A percentile compares a stretch with the other conserved stretches of the same genome.
These are phyloP conservation scores for Gari tellinella DNA, from an alignment of 2,888 invertebrate genomes.

Conservation along the genomic window DNA sequence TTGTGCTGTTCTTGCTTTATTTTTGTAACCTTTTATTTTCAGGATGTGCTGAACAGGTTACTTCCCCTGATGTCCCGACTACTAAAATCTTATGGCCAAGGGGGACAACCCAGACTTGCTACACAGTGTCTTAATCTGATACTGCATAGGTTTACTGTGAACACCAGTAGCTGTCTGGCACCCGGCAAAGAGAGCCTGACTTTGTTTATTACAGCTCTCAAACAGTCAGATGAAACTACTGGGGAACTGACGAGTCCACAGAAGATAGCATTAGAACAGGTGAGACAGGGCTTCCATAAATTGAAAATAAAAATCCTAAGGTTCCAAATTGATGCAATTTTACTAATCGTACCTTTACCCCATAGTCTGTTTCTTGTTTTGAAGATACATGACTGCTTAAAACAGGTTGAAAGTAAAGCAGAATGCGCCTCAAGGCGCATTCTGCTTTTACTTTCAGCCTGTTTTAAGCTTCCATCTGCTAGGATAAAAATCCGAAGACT, in stretches of 20 bases:
- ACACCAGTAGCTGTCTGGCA: slow-evolving; percentile 48
- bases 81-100: slow-evolving; percentile 12
- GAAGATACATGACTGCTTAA: no score
- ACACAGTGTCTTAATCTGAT: slow-evolving; percentile 58
- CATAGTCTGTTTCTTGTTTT: no score
- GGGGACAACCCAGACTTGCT: slow-evolving; percentile 10
- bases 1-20: no score
- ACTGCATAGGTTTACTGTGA: slow-evolving; percentile 61
- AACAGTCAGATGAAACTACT: not conserved
- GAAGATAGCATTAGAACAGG: slow-evolving; percentile 56
- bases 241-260: slow-evolving; percentile 21
- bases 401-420: no score
- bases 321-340: no score
- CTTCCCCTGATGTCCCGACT: slow-evolving; percentile 62
- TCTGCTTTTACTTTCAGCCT: no score
- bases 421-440: no score
- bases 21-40: no score
- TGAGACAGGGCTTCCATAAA: slow-evolving; percentile 21
- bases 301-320: no score
- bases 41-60: slow-evolving; percentile 60
- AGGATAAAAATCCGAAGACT: no score
- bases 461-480: no score
- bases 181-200: slow-evolving; percentile 26
- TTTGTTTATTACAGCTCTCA: slow-evolving; percentile 42
- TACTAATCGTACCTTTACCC: no score